Conservation (phyloP, 2,888 invertebrate species). For the Epinotia nisella region DNA sequence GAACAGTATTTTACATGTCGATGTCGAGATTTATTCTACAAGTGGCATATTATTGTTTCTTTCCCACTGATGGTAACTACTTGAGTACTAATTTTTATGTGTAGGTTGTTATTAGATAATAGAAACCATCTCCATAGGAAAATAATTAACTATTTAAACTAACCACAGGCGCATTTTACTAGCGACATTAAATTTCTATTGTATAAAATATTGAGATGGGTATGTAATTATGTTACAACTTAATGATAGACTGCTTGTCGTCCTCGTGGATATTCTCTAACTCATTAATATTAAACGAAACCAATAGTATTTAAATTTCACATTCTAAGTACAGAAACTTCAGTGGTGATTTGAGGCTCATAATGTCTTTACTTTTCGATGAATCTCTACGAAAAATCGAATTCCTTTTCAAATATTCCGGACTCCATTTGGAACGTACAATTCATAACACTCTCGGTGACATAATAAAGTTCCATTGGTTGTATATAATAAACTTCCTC, state of each 20-base stretch:
- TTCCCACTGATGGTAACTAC: no score
- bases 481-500: conserved; percentile 58
- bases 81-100: no score
- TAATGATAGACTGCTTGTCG: conserved; percentile 1
- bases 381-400: conserved; percentile 55
- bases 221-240: conserved; percentile 5
- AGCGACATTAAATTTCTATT: not conserved
- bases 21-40: no score
- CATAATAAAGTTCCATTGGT: conserved; percentile 46
- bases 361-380: conserved; percentile 49
- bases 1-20: no score
- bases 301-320: conserved; percentile 1
- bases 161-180: not conserved
- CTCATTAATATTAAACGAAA: conserved; percentile 7
- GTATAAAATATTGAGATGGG: conserved; percentile 5
- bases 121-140: not conserved
- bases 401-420: conserved; percentile 51
- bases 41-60: no score
- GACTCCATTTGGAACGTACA: conserved; percentile 53
- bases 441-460: conserved; percentile 44
- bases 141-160: not conserved
- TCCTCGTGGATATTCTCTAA: not conserved
- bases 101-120: not conserved
- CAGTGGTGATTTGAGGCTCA: conserved; percentile 8
- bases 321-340: not conserved